Evolutionary conservation across 2,888 invertebrate species (phyloP).

Genomic region (Caenorhabditis plicata): DNA sequence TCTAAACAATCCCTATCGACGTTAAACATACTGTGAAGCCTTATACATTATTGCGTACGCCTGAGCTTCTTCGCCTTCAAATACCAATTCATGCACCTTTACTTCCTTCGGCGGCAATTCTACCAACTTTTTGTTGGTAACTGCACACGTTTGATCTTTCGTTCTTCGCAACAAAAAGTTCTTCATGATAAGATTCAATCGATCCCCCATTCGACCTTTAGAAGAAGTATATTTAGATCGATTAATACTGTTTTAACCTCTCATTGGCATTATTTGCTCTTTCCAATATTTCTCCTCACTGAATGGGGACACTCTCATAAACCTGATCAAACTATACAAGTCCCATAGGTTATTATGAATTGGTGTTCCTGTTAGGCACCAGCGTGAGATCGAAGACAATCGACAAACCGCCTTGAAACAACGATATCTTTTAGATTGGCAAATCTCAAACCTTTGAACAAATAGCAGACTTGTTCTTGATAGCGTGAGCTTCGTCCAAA

Average conservation of each 20-base stretch:
- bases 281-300: conserved; percentile 88
- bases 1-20: background rate
- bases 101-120: conserved; percentile 59
- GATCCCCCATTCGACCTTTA: conserved; percentile 67
- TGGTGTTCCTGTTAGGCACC: conserved; percentile 87
- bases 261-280: conserved; percentile 77
- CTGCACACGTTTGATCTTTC: conserved; percentile 73
- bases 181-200: conserved; percentile 83
- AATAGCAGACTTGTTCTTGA: conserved; percentile 76
- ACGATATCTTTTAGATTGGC: background rate
- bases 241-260: no score
- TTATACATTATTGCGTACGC: conserved; percentile 63
- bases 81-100: conserved; percentile 59
- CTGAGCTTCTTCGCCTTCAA: conserved; percentile 63
- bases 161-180: conserved; percentile 84
- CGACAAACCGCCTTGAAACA: conserved; percentile 72
- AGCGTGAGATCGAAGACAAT: conserved; percentile 74
- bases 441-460: conserved; percentile 18
- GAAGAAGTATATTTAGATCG: no score
- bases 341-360: conserved; percentile 88
- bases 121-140: conserved; percentile 66
- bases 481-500: conserved; percentile 88
- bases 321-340: conserved; percentile 72
- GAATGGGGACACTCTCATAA: conserved; percentile 83
- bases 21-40: conserved; percentile 45